Evolutionary conservation across 2,888 invertebrate species (phyloP).

Genomic region (Pachymerium ferrugineum): DNA sequence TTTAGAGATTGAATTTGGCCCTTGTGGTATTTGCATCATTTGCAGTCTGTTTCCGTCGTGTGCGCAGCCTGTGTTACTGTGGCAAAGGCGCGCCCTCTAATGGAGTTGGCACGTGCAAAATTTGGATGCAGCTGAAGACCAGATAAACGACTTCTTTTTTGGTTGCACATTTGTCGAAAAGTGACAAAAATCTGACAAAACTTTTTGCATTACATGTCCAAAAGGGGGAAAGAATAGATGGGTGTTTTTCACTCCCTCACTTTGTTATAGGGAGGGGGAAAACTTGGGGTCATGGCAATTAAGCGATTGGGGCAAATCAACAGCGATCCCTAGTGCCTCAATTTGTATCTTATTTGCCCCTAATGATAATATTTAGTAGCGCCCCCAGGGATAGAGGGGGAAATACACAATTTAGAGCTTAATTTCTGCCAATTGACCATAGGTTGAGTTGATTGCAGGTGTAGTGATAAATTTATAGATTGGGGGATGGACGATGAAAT

Average conservation of each 20-base stretch:
- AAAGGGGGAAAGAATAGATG: neutral
- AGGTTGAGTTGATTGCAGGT: neutral
- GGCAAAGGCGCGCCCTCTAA: slow-evolving; percentile 18
- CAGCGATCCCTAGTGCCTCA: neutral
- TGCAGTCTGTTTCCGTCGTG: neutral
- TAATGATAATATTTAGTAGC: neutral
- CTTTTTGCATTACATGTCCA: neutral
- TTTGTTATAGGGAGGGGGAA: neutral
- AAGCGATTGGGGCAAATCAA: neutral
- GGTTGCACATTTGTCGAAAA: neutral
- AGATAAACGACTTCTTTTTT: slow-evolving; percentile 6
- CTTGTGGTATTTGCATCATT: neutral
- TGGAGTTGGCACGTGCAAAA: slow-evolving; percentile 18
- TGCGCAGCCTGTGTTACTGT: neutral
- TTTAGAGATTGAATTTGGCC: neutral
- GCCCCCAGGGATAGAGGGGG: neutral
- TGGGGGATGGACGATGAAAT: no score
- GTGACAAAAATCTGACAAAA: slow-evolving; percentile 9
- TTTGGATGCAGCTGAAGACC: slow-evolving; percentile 18
- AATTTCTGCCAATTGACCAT: neutral
- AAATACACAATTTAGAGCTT: neutral
- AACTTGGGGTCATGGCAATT: neutral
- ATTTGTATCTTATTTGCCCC: neutral
- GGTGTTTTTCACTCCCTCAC: neutral
- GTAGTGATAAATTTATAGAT: no score